Conservation (phyloP, 2,888 invertebrate genomes). For the Ectemnius cavifrons region DNA sequence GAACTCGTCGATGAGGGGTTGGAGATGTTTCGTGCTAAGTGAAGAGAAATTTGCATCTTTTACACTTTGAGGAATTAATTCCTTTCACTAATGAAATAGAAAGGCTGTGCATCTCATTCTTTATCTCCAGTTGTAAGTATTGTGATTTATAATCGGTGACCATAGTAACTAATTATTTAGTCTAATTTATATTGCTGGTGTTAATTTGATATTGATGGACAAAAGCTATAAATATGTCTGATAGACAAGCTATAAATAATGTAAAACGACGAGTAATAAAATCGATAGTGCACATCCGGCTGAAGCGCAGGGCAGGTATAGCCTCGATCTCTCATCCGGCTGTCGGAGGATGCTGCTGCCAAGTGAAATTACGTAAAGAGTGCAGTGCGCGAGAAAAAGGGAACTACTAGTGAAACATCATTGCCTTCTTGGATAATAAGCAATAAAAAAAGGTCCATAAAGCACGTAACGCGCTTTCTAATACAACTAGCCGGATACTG, state of each 20-base stretch:
- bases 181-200: too few relatives aligned
- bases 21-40: background rate
- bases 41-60: background rate
- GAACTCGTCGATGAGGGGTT: background rate
- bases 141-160: too few relatives aligned
- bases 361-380: constrained; percentile 37
- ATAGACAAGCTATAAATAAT: background rate
- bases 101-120: too few relatives aligned
- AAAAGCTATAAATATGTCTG: too few relatives aligned
- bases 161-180: too few relatives aligned
- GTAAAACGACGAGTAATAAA: background rate
- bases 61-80: too few relatives aligned
- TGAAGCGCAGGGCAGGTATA: too few relatives aligned
- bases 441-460: constrained; percentile 53
- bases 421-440: constrained; percentile 51
- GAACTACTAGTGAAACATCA: constrained; percentile 57
- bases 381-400: constrained; percentile 24
- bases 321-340: background rate
- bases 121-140: too few relatives aligned
- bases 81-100: too few relatives aligned
- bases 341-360: background rate
- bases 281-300: background rate
- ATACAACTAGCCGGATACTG: constrained; percentile 46
- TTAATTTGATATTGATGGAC: too few relatives aligned
- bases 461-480: constrained; percentile 69